Evolutionary conservation across 1,140 invertebrate genomes (phyloP), one percentile per base, ranked within the genome.

Genomic region (Bombyx mandarina): DNA sequence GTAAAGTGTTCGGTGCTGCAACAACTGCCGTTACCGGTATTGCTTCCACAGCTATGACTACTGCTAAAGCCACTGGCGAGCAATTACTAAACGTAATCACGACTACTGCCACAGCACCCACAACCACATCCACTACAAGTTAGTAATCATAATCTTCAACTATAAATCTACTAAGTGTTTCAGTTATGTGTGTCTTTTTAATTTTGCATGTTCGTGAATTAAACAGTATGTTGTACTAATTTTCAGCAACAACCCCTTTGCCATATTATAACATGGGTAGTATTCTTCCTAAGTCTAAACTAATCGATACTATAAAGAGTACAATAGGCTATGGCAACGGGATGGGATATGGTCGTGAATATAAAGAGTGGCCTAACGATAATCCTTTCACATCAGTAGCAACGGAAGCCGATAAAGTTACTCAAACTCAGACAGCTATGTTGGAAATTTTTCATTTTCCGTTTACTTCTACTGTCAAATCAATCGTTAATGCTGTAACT

Each of bases 371-470:
- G 85, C 83, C 85, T 22, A 88, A 89, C 57, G 86, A 89, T 67
- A 84, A 89, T 63, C 86, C 88, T 57, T 88, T 85, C 65, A 87
- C 87, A 54, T 87, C 87, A 57, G 62, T 86, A 50, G 82, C 82
- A 8, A 81, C 81, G 47, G 73, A 82, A 43, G 67, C 79, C 26
- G 78, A 87, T 52, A 80, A 86, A 80, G 77, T 74, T 60, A 83
- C 84, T 46, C 77, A 74, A 65, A 75, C 81, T 48, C 82, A 82
- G 58, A 89, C 89, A 57, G 85, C 84, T 60, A 86, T 88, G 78
- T 88, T 88, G 75, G 89, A 90, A 67, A 87, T 90, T 56, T 82
- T 83, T 67, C 80, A 88, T 67, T 88, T 83, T 82, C 71, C 88
- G 43, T 86, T 77, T 63, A 71, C 84, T 45, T 79, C 86, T 49